phyloP scores from a whole-genome alignment of 2,888 invertebrate genomes.

The Branchipolynoe longqiensis region DNA sequence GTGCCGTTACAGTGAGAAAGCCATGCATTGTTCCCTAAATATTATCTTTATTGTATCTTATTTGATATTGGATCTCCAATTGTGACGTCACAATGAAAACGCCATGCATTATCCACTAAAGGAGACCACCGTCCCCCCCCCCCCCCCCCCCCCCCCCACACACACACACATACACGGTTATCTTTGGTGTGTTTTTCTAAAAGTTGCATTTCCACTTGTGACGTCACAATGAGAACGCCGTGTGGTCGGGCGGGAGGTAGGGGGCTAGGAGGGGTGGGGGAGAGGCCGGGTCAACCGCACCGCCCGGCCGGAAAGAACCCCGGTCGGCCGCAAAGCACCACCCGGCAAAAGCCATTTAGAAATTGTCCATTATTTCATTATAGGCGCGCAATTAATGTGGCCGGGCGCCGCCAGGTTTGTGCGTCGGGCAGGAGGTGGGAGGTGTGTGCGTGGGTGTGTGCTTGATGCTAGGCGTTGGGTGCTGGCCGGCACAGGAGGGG shows the following conservation, averaged over 20 bases:
- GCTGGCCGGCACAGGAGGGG: too few species aligned
- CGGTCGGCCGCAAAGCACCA: background rate
- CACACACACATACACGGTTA: background rate
- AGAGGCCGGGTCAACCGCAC: too few species aligned
- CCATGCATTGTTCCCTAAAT: background rate
- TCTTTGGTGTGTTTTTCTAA: slow-evolving; percentile 23
- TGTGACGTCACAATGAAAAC: too few species aligned
- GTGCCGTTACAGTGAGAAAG: background rate
- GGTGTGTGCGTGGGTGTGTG: background rate
- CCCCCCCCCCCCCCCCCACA: background rate
- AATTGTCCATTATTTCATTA: slow-evolving; percentile 51
- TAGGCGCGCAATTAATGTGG: slow-evolving; percentile 37
- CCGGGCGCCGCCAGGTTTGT: slow-evolving; percentile 13
- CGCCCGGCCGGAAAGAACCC: background rate
- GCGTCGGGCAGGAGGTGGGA: slow-evolving; percentile 1
- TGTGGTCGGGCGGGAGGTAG: background rate
- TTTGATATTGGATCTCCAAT: background rate
- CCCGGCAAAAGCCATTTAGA: slow-evolving; percentile 43
- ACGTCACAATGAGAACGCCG: slow-evolving; percentile 5
- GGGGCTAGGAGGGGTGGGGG: background rate
- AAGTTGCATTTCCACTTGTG: slow-evolving; percentile 22
- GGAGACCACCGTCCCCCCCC: background rate
- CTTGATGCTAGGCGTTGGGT: background rate
- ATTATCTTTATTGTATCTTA: background rate
- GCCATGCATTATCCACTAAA: too few species aligned